Conservation (phyloP, 2,888 invertebrate species). For the Eulithis testata region DNA sequence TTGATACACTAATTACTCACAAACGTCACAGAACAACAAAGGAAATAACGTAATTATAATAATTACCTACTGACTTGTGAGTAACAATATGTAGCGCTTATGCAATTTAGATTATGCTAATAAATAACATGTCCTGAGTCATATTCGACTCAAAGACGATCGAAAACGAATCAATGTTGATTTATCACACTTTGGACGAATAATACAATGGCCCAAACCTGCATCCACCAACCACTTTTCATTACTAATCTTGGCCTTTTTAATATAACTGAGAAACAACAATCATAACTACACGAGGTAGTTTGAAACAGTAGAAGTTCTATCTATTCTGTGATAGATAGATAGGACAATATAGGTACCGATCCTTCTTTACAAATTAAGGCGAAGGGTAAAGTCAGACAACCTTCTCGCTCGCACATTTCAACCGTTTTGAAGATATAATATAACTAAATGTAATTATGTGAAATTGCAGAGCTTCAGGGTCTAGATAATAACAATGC, state of each 20-base stretch:
- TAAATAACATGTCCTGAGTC: constrained; percentile 8
- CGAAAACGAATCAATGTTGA: too few relatives aligned
- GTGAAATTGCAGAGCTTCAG: too few relatives aligned
- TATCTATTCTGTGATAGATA: too few relatives aligned
- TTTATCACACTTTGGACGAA: too few relatives aligned
- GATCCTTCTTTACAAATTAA: too few relatives aligned
- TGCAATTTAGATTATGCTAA: constrained; percentile 10
- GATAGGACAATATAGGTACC: too few relatives aligned
- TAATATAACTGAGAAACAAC: neutral
- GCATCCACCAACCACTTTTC: neutral
- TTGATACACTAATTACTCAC: neutral
- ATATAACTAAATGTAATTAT: too few relatives aligned
- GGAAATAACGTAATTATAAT: neutral
- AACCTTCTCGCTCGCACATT: too few relatives aligned
- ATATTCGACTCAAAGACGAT: constrained; percentile 1
- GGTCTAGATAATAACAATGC: too few relatives aligned
- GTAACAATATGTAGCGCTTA: constrained; percentile 5
- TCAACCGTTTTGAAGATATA: too few relatives aligned
- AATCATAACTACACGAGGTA: constrained; percentile 5
- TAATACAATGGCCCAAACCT: too few relatives aligned
- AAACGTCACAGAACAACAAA: neutral
- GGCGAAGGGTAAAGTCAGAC: too few relatives aligned
- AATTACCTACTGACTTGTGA: constrained; percentile 1
- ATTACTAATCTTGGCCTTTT: constrained; percentile 3
- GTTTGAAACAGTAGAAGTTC: neutral